Evolutionary conservation across 2,113 vertebrate species (phyloP), one percentile per base, ranked within the genome.

Genomic region (Thryonomys swinderianus): DNA sequence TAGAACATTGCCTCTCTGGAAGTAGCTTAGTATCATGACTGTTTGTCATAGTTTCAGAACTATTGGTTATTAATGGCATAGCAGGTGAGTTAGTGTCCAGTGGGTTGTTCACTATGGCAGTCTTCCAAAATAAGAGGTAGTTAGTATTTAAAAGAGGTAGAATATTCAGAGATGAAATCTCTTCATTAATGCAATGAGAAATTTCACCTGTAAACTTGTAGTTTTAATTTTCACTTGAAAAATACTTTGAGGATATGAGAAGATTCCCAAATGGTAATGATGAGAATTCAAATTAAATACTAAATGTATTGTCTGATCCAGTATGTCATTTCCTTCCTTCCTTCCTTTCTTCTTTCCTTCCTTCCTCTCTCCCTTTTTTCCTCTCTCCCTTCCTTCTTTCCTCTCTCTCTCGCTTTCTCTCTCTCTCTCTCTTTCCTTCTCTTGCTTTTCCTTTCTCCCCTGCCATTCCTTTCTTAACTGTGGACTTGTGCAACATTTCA

Each of bases 261-360:
- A 37, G 4, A 61, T 9, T 9, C 7, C 25, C 34, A 61, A 59
- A 53, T 51, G 20, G 40, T 91, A 13, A 67, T 78, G 48, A 42
- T 66, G 7, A 79, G 59, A 13, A 40, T 67, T 17, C 32, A 81
- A 74, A 76, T 16, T 55, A 61, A 89, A 67, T 67, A 45, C 21
- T 9, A n/a, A 74, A 55, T n/a, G 16, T 3, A 59, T 51, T 45
- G 12, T 85, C 83, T 61, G 37, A 61, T 6, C 76, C 30, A 53
- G n/a, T 7, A 11, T 25, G 12, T 71, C 16, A 74, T 30, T 34
- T 17, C 17, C 7, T 1, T 7, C 21, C 1, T 42, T 11, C 3
- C 12, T 61, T 20, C 0, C 18, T 37, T 20, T 5, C 9, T 37
- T 3, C 34, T 3, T 37, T 0, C 23, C 2, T 37, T 25, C 5